Evolutionary conservation across 2,113 vertebrate species (phyloP), one percentile per base, ranked within the genome.

Genomic region (Proterorhinus semilunaris): DNA sequence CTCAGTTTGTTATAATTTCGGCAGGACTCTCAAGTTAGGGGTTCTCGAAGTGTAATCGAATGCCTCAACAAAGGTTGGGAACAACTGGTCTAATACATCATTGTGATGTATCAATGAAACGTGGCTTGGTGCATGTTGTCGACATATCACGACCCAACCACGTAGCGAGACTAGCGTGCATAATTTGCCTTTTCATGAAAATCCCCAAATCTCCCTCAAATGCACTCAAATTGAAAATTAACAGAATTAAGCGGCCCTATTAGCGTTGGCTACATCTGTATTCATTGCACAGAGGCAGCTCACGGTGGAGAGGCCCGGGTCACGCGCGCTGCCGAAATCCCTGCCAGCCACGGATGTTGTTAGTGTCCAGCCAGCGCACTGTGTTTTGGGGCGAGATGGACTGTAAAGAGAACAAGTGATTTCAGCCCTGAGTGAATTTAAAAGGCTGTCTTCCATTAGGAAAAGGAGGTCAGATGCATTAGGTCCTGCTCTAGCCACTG

Each of bases 381-480:
- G 45, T 82, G 69, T 79, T 89, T 84, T 65, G 72, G 68, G 68
- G 16, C 27, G 59, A 81, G 65, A 87, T 79, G 75, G 67, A 66
- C 71, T 75, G 78, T 74, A 74, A 58, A 78, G 76, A 84, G 83
- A 89, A 91, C 80, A 89, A 86, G 84, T 80, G 83, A 91, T 91
- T 91, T 91, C 80, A 90, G 79, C 84, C 82, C 88, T 89, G 72
- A 83, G 79, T 90, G 88, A 84, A 87, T 79, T 80, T 87, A 87
- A 92, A 91, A 90, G 80, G 83, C 78, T 76, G 0, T 13, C 66
- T 82, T 90, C 91, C 89, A 91, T 93, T 91, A 92, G 90, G 36
- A 69, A 72, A 91, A 91, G 69, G 83, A 86, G 87, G 87, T 87
- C 90, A 89, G 85, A 83, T 86, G 86, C 86, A 91, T 91, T 88